Percentiles rank a stretch among this genome's conserved stretches.
Conservation (phyloP, 2,113 vertebrate species). For the Cyphomyrus plagiostoma region DNA sequence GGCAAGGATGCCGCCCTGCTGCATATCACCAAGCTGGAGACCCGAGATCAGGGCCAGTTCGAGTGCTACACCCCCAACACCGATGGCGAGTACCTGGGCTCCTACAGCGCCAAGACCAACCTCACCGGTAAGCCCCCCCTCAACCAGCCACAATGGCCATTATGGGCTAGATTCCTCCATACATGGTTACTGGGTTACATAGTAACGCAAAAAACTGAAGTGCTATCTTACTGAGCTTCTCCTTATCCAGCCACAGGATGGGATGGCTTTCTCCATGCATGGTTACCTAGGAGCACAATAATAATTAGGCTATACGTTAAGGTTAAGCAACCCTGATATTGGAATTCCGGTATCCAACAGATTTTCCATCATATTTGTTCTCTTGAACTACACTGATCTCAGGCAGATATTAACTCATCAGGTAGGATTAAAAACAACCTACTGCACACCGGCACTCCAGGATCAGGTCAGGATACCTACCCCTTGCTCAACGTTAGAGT, state of each 20-base stretch:
- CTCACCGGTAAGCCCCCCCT: constrained; percentile 71
- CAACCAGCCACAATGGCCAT: neutral
- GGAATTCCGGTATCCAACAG: neutral
- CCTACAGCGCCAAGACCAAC: constrained; percentile 75
- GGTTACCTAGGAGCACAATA: neutral
- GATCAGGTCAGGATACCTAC: neutral
- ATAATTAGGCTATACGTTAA: neutral
- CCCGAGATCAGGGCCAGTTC: constrained; percentile 68
- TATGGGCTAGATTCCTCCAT: neutral
- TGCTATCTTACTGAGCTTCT: constrained; percentile 40
- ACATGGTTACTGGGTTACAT: neutral
- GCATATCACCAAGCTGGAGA: constrained; percentile 81
- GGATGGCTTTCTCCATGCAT: neutral
- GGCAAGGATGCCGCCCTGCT: constrained; percentile 67
- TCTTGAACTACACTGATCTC: neutral
- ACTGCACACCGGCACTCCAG: neutral
- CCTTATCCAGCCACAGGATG: neutral
- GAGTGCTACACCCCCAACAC: constrained; percentile 76
- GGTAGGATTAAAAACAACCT: neutral
- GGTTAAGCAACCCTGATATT: neutral
- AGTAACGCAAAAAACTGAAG: neutral
- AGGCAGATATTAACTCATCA: neutral
- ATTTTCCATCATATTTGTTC: neutral
- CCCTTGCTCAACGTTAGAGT: neutral
- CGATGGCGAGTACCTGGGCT: constrained; percentile 63